phyloP scores from a whole-genome alignment of 2,797 vertebrate genomes.

The Sphenopsis melanotis region DNA sequence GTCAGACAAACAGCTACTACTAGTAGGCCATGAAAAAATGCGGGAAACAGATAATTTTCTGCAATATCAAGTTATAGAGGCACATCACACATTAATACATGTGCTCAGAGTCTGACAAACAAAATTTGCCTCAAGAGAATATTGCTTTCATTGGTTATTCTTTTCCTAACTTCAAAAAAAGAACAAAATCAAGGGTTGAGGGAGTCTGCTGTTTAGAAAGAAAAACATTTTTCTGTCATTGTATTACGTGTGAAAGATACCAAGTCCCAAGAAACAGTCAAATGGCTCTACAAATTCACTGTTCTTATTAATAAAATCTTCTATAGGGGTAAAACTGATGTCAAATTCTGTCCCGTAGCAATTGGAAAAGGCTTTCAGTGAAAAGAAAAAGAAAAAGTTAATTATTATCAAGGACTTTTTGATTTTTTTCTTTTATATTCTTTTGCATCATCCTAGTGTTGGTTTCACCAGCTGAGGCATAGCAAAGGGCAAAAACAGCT shows the following conservation, averaged over 20 bases:
- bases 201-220: slow-evolving; percentile 8
- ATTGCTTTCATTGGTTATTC: neutral
- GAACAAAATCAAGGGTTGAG: slow-evolving; percentile 27
- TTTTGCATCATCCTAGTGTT: slow-evolving; percentile 6
- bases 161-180: slow-evolving; percentile 29
- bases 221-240: neutral
- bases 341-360: neutral
- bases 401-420: neutral
- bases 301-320: neutral
- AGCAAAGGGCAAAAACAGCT: neutral
- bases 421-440: neutral
- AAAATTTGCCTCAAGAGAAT: neutral
- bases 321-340: neutral
- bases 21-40: neutral
- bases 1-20: neutral
- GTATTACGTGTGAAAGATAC: neutral
- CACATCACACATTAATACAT: neutral
- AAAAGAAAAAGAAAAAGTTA: neutral
- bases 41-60: neutral
- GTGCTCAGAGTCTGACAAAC: neutral
- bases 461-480: slow-evolving; percentile 19
- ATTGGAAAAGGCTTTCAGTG: neutral
- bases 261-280: slow-evolving; percentile 31
- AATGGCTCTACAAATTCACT: slow-evolving; percentile 17
- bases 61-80: slow-evolving; percentile 13